phyloP scores from a whole-genome alignment of 2,113 vertebrate genomes.

The Callospermophilus lateralis region DNA sequence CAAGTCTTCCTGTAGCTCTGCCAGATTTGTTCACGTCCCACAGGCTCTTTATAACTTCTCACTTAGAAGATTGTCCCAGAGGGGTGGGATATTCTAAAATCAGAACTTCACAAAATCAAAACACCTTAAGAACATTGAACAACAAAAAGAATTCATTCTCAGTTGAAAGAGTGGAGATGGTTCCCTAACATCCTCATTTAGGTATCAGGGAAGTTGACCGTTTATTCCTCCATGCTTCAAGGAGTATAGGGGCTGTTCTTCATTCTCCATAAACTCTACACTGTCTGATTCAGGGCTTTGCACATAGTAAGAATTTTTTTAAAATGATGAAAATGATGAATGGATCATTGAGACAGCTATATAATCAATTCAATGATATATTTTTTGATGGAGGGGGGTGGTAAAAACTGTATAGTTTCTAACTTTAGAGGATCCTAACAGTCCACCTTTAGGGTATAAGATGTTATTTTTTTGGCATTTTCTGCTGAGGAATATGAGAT shows the following conservation, averaged over 20 bases:
- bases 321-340: background rate
- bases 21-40: constrained; percentile 1
- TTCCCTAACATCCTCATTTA: background rate
- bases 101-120: constrained; percentile 57
- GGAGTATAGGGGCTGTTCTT: background rate
- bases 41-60: constrained; percentile 56
- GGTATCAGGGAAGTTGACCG: background rate
- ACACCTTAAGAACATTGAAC: constrained; percentile 29
- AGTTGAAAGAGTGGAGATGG: constrained; percentile 14
- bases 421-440: background rate
- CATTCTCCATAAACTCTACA: background rate
- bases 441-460: background rate
- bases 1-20: constrained; percentile 55
- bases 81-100: constrained; percentile 38
- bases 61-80: constrained; percentile 50
- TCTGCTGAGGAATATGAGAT: background rate
- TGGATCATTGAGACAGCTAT: background rate
- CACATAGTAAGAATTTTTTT: background rate
- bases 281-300: background rate
- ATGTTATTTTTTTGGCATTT: background rate
- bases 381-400: background rate
- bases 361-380: constrained; percentile 13
- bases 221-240: background rate
- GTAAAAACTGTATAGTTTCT: background rate
- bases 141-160: background rate